These are phyloP conservation scores for Dinomys branickii DNA, from an alignment of 2,113 vertebrate species.

Conservation along the genomic window DNA sequence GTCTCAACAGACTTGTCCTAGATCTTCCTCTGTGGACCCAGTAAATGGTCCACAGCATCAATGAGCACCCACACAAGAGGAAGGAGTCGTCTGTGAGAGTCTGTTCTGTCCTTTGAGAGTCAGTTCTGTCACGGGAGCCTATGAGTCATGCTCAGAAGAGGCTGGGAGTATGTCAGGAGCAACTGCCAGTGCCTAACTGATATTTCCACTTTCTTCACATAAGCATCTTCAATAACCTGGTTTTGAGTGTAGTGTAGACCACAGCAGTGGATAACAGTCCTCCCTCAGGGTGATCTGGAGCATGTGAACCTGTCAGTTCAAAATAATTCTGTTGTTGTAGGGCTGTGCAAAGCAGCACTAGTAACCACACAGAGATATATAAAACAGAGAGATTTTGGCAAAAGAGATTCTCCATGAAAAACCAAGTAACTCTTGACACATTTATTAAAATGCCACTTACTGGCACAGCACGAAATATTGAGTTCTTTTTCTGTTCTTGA, in stretches of 20 bases:
- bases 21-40: slow-evolving; percentile 28
- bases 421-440: background rate
- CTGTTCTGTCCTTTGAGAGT: background rate
- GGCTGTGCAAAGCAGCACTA: background rate
- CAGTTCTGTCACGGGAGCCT: background rate
- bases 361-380: background rate
- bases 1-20: slow-evolving; percentile 49
- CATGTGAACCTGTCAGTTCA: background rate
- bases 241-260: background rate
- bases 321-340: background rate
- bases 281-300: background rate
- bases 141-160: background rate
- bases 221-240: background rate
- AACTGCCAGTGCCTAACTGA: background rate
- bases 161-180: background rate
- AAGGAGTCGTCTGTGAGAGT: background rate
- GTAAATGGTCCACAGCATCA: background rate
- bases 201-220: background rate
- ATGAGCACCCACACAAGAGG: fast-evolving
- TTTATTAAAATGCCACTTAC: background rate
- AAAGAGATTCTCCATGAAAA: background rate
- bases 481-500: background rate
- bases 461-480: background rate
- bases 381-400: background rate
- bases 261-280: background rate